Percentiles rank a stretch among this genome's conserved stretches.
Conservation (phyloP, 2,888 invertebrate species). For the Lasioglossum zephyrum region DNA sequence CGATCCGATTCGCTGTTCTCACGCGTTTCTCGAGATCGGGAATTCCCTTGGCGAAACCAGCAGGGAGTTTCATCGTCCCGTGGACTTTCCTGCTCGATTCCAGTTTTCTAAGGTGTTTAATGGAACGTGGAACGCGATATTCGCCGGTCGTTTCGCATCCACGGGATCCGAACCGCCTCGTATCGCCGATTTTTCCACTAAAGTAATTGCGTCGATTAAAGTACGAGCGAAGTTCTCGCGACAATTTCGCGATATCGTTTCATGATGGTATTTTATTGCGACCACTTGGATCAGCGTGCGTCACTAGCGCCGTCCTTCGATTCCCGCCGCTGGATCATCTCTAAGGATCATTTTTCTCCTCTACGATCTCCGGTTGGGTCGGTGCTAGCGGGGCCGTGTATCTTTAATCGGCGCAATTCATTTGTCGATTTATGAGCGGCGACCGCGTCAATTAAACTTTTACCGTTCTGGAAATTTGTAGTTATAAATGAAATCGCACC, state of each 20-base stretch:
- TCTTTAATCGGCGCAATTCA: neutral
- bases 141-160: neutral
- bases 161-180: neutral
- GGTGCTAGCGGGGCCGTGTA: neutral
- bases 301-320: neutral
- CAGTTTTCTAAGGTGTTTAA: slow-evolving; percentile 2
- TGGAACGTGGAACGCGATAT: neutral
- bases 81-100: neutral
- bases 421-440: neutral
- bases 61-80: neutral
- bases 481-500: neutral
- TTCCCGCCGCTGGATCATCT: neutral
- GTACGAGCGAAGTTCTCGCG: neutral
- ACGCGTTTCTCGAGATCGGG: neutral
- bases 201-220: neutral
- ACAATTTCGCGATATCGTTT: neutral
- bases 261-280: neutral
- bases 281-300: too few relatives aligned
- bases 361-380: neutral
- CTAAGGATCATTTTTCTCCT: neutral
- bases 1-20: neutral
- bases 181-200: neutral
- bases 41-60: neutral
- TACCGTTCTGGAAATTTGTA: slow-evolving; percentile 6
- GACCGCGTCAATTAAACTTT: slow-evolving; percentile 2